Evolutionary conservation across 2,113 vertebrate genomes (phyloP), one percentile per base, ranked within the genome.

Genomic region (Empidonax traillii): DNA sequence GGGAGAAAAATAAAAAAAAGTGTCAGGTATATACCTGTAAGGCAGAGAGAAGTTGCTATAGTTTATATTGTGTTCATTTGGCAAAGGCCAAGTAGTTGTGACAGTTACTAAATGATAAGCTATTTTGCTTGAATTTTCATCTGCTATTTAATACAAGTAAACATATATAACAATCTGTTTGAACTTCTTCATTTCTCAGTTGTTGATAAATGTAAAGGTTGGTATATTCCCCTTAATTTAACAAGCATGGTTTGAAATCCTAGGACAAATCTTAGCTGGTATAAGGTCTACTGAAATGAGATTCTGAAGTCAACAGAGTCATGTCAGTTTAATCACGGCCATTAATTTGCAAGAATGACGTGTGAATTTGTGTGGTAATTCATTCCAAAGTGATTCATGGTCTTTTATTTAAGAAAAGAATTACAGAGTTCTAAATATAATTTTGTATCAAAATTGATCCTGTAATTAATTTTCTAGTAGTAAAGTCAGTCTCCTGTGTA

Each of bases 321-420:
- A 24, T 41, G 91, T 78, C 52, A 67, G 46, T 89, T 95, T 94
- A 76, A 87, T 93, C 77, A 66, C 0, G 1, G 19, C n/a, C 33
- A 87, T 95, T 92, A 79, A 90, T 93, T 93, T 96, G 33, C 51
- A 67, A 90, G 33, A 83, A 66, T 52, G 3, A 63, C 46, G 51
- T 90, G 76, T 77, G 51, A 76, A 67, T 93, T 94, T 87, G 52
- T 93, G 58, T 91, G 71, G 59, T 90, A 96, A 55, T 35, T 93
- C 41, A 76, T 76, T 82, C 55, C 72, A 91, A 80, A 83, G 66
- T 75, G 66, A 94, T 94, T 91, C 5, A 76, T 72, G 41, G 33
- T 22, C 71, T 93, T 94, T 86, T 94, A 86, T 77, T 95, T 87
- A 94, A 85, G 89, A 46, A 91, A 93, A 82, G 87, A 95, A 81